Percentiles rank a stretch among this genome's conserved stretches.
Conservation (phyloP, 2,113 vertebrate species). For the Labrus mixtus region DNA sequence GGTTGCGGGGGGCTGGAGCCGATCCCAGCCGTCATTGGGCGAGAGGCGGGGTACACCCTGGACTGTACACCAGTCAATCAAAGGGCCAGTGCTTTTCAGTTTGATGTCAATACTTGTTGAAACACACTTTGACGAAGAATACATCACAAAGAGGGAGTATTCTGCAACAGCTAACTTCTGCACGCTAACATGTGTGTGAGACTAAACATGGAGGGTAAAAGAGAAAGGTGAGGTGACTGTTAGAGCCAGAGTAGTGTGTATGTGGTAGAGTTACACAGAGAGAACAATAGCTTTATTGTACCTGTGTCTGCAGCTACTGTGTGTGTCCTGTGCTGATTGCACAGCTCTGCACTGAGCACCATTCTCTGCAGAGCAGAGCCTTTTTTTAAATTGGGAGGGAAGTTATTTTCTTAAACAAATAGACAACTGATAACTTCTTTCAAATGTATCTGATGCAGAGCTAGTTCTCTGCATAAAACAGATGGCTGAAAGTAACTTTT, state of each 20-base stretch:
- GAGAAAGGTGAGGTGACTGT: not conserved
- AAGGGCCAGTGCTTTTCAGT: too few species aligned
- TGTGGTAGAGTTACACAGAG: slow-evolving; percentile 63
- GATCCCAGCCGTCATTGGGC: too few species aligned
- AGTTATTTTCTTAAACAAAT: not conserved
- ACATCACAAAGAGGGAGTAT: too few species aligned
- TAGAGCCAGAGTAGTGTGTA: slow-evolving; percentile 13
- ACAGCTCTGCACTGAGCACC: not conserved
- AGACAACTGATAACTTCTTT: not conserved
- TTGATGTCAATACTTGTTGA: too few species aligned
- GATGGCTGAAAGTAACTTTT: too few species aligned
- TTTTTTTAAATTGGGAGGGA: not conserved
- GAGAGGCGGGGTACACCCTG: too few species aligned
- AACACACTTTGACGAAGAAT: too few species aligned
- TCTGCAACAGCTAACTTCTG: too few species aligned
- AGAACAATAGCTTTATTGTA: slow-evolving; percentile 76
- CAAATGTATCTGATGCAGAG: not conserved
- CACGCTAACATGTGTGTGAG: not conserved
- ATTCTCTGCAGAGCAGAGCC: not conserved
- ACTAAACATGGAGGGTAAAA: not conserved
- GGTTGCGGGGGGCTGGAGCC: too few species aligned
- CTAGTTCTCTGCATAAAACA: not conserved
- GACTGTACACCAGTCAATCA: too few species aligned
- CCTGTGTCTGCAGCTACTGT: slow-evolving; percentile 57
- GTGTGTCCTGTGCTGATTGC: slow-evolving; percentile 13